Base-by-base conservation (phyloP, 2,888 invertebrate genomes). In the Dysmachus trigonus region DNA sequence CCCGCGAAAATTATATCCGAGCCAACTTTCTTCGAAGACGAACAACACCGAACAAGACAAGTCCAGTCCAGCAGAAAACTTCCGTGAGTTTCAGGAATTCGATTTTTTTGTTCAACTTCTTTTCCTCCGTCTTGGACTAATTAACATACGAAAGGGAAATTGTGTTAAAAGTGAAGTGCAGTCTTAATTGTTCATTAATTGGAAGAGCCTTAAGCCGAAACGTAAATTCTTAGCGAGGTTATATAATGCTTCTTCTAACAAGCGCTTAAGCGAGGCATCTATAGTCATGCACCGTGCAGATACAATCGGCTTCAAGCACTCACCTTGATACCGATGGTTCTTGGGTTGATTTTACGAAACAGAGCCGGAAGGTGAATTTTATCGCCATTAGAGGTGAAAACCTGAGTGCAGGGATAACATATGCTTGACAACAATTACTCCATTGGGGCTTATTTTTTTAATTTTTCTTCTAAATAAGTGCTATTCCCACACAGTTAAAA, bases 21-120 rank as follows among this genome's bases (percentile, higher is more conserved):
- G 33, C 22, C n/a, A 76, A 76, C 77, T 77, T 47, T 77, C 77
- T 47, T 77, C 47, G 41, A 77, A 77, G 77, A 47, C 77, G 77
- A 77, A 30, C 35, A 7, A 10, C 8, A 74, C 18, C 7, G 8
- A 1, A n/a, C 27, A 47, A 33, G 33, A 31, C 73, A 33, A 35
- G 18, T 22, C 35, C 35, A 35, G 18, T 22, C 35, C 35, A 18
- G 22, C 22, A 27, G 47, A 77, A 77, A 41, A 77, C 77, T 77
- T 77, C 77, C 77, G 77, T 47, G 47, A 22, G 38, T 41, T 41
- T 8, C 18, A 13, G 27, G 77, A 47, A 77, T 77, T 77, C 47
- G 38, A 76, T 47, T 77, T 77, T 77, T 15, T 47, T 62, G 10
- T 22, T 62, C 27, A 1, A n/a, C 22, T 62, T 51, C 5, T 31